phyloP scores from a whole-genome alignment of 2,888 invertebrate genomes.

The Amphipyra berbera region DNA sequence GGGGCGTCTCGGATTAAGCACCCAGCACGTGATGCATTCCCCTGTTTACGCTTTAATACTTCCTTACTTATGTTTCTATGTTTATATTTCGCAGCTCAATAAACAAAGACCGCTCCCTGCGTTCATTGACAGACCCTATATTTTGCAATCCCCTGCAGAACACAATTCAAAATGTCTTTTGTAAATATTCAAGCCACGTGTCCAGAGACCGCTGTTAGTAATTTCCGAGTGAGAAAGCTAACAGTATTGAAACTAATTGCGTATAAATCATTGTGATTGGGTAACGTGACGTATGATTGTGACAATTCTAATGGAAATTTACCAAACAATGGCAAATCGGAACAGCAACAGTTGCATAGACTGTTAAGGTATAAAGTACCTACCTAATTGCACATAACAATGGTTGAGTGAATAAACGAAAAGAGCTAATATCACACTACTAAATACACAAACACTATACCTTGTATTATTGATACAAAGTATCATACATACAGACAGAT shows the following conservation, averaged over 20 bases:
- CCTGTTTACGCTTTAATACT: slow-evolving; percentile 63
- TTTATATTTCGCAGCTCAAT: slow-evolving; percentile 74
- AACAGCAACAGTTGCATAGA: slow-evolving; percentile 27
- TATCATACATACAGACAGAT: too few species aligned
- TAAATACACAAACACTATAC: neutral
- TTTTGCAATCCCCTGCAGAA: slow-evolving; percentile 20
- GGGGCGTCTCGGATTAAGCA: slow-evolving; percentile 56
- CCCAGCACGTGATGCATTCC: slow-evolving; percentile 60
- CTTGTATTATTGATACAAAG: too few species aligned
- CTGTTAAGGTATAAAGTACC: neutral
- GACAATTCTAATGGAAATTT: slow-evolving; percentile 36
- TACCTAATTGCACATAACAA: slow-evolving; percentile 17
- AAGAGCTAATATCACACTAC: neutral
- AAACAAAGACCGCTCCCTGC: slow-evolving; percentile 56
- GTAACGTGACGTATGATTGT: slow-evolving; percentile 42
- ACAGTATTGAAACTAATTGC: slow-evolving; percentile 67
- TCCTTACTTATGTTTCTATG: slow-evolving; percentile 65
- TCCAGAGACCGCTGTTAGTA: slow-evolving; percentile 42
- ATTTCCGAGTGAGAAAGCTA: slow-evolving; percentile 56
- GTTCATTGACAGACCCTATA: slow-evolving; percentile 36
- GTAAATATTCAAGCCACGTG: slow-evolving; percentile 58
- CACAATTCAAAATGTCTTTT: slow-evolving; percentile 24
- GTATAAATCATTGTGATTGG: slow-evolving; percentile 68
- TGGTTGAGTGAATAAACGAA: neutral
- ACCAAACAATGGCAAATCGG: slow-evolving; percentile 37